Percentiles rank a stretch among this genome's conserved stretches.
phyloP scores from a whole-genome alignment of 92 coral and sea anemone species.

The Palythoa heliodiscus region DNA sequence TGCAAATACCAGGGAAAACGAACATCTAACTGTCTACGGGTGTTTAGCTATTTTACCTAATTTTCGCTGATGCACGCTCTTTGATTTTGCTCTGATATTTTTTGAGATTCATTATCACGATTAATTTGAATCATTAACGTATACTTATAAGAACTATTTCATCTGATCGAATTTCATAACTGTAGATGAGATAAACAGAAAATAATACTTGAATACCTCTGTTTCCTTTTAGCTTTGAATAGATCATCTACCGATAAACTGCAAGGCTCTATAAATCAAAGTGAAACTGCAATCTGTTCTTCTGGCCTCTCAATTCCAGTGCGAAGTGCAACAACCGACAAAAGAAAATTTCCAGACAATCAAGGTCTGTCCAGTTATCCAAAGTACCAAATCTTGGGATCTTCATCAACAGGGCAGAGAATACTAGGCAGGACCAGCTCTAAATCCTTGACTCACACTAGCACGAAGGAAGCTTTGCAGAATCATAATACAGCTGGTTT shows the following conservation, averaged over 20 bases:
- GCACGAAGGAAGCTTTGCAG: background rate
- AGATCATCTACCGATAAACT: background rate
- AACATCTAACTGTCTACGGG: too few relatives aligned
- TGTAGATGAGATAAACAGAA: background rate
- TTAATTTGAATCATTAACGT: too few relatives aligned
- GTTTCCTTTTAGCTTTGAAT: conserved; percentile 13
- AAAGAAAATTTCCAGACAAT: background rate
- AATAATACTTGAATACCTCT: background rate
- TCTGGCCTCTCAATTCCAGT: background rate
- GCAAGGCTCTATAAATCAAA: background rate
- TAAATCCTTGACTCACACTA: background rate
- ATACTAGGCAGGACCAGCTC: background rate
- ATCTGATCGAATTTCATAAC: too few relatives aligned
- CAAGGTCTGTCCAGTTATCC: background rate
- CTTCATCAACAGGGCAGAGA: background rate
- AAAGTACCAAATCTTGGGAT: too few relatives aligned
- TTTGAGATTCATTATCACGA: too few relatives aligned
- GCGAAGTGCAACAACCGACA: background rate
- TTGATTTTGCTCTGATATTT: too few relatives aligned
- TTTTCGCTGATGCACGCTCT: too few relatives aligned
- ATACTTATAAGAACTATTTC: too few relatives aligned
- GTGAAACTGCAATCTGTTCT: background rate
- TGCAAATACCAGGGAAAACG: too few relatives aligned
- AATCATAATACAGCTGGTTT: background rate
- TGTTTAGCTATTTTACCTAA: too few relatives aligned